Base-by-base conservation (phyloP, 2,888 invertebrate genomes). In the Hypena proboscidalis region DNA sequence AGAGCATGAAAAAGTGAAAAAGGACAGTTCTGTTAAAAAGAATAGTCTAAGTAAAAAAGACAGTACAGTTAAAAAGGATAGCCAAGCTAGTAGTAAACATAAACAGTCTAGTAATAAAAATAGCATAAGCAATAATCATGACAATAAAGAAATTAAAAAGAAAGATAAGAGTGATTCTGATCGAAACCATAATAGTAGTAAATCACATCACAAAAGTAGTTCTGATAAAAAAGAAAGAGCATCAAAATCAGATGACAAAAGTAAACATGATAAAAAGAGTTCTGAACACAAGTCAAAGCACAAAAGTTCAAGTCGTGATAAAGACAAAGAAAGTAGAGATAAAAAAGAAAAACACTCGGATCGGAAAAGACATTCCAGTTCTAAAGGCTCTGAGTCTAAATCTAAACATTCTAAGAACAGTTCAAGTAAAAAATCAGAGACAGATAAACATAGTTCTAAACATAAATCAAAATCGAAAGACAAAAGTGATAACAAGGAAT, bases 241-340 rank as follows among this genome's bases (percentile, higher is more conserved):
- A 13, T 21, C 66, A 51, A 59, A 50, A 33, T 58, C 65, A 39
- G 59, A 70, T 54, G 63, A 71, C 19, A 80, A 70, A 57, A 67
- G 69, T 34, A 77, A 74, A 64, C 57, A 64, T 43, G 54, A 57
- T 64, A 17, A 58, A 35, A 75, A 60, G 49, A 69, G 63, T 57
- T 73, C 78, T 45, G 67, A 79, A 40, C 75, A 68, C 23, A 84
- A 79, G 56, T 70, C 79, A 39, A 74, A 64, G 51, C 79, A 80
- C 48, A 84, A 84, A 67, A 84, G 87, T 61, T 79, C 79, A 23
- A 79, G 76, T 47, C 78, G 54, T 53, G 80, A 82, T 34, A 82
- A 70, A 60, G 70, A 71, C n/a, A 80, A 59, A 45, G 66, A 70
- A 50, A 77, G 74, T 35, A 57, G 48, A 66, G 74, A 72, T 58